Conservation (phyloP, 1,140 invertebrate genomes). For the Trichonephila inaurata region DNA sequence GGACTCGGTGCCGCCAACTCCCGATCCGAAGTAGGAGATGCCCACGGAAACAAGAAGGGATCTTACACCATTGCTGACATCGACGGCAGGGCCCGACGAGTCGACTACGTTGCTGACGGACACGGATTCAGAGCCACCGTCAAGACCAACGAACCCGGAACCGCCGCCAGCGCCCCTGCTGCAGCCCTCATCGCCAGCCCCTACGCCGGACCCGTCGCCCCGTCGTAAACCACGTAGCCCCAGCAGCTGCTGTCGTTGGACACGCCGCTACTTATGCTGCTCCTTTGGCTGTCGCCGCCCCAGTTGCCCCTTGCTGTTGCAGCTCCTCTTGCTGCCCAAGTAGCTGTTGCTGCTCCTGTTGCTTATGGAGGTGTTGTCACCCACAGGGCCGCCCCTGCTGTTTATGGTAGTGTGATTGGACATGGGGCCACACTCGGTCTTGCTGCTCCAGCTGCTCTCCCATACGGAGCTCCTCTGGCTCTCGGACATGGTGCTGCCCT, state of each 20-base stretch:
- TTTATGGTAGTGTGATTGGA: background rate
- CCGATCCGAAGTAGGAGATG: conserved; percentile 75
- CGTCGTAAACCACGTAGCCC: conserved; percentile 45
- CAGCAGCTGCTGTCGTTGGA: background rate
- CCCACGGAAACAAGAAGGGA: conserved; percentile 75
- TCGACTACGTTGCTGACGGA: conserved; percentile 77
- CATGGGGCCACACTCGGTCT: background rate
- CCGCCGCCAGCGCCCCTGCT: background rate
- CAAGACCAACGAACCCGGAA: conserved; percentile 57
- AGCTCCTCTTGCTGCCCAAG: background rate
- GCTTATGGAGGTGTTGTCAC: background rate
- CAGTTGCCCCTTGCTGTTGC: background rate
- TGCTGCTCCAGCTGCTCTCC: background rate
- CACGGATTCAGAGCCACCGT: conserved; percentile 38
- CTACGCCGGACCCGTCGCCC: conserved; percentile 34
- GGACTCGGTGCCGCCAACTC: conserved; percentile 71
- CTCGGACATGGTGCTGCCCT: background rate
- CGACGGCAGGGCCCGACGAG: conserved; percentile 75
- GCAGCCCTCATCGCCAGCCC: conserved; percentile 27
- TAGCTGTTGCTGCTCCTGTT: background rate
- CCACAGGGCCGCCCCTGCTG: background rate
- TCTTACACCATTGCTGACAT: conserved; percentile 76
- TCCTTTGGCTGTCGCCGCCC: background rate
- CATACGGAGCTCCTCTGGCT: background rate
- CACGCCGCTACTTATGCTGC: background rate